Evolutionary conservation across 2,888 invertebrate species (phyloP), one percentile per base, ranked within the genome.

Genomic region (Brachynemurus nebulosus): DNA sequence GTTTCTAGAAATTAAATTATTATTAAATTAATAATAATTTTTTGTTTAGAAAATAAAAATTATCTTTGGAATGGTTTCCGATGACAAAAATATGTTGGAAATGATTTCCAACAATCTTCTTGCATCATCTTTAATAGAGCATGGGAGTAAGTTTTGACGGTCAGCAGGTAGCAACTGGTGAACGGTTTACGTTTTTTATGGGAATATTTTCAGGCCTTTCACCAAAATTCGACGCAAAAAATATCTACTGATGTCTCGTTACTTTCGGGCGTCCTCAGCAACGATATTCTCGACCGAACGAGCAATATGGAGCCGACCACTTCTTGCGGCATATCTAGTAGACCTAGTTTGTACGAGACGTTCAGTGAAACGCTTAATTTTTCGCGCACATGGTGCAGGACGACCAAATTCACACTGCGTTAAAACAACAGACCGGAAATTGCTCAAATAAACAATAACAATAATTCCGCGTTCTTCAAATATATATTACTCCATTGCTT

Each of bases 221-320:
- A 42, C 42, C 33, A 42, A 42, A 42, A 42, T 23, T 23, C 23
- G 23, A 23, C 23, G 6, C 23, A 23, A 23, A 6, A 9, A 23
- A 23, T 23, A 7, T 23, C 23, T 23, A 9, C 6, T 23, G 23
- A 23, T 23, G 23, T 23, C n/a, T n/a, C n/a, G n/a, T n/a, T n/a
- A n/a, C n/a, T 23, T 23, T 6, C 9, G 23, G 45, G 47, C 44
- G 35, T 46, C 45, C 14, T 44, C 43, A 33, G 48, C 45, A 9
- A 46, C 48, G 43, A 50, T 50, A 45, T 46, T 48, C 37, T 50
- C 47, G 34, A 34, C 33, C 21, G 43, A 47, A 47, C 47, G 47
- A 37, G 45, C 45, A 39, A 30, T 42, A 27, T 42, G 27, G 36
- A 30, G 16, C 21, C 35, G 44, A 40, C 20, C 33, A 35, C 44